Base-by-base conservation (phyloP, 2,113 vertebrate species). In the Ammodytes dubius region DNA sequence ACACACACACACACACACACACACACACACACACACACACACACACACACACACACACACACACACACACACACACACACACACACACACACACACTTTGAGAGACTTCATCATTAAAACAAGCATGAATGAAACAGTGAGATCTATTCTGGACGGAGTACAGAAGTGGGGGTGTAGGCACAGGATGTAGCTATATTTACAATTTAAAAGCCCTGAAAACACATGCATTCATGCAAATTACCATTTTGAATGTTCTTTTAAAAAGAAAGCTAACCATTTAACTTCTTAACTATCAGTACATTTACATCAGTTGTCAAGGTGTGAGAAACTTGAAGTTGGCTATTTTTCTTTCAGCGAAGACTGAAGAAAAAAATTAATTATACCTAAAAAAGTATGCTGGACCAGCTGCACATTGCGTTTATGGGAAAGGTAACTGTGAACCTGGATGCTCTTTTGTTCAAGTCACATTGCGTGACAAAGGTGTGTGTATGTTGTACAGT, bases 391-490 rank as follows among this genome's bases (percentile, higher is more conserved):
- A 65, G 13, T 13, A 50, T 50, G 9, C 14, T 35, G 42, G 45
- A 54, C 4, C 66, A 59, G 46, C 42, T 46, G n/a, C 75, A 77
- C 63, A 12, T 67, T 68, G 14, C 50, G 57, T 86, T 87, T 56
- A 19, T 70, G 12, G 37, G 17, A 53, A 47, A 19, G 17, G 50
- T 1, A 61, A 76, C 49, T n/a, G 40, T 77, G 74, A 88, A 69
- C 74, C 13, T 42, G 10, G 3, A 82, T 88, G 35, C 58, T 59
- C 60, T 84, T 76, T 89, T 81, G 64, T 52, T 77, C 47, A 57
- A 86, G 52, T 85, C 81, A 64, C 81, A 74, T 90, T 79, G 89
- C 84, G 89, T 93, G 92, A 94, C 90, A 89, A 85, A 82, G 79
- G 74, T 58, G 82, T 81, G 83, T 82, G 72, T 79, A 85, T 83